A percentile compares a stretch with the other conserved stretches of the same genome.
Conservation (phyloP, 2,888 invertebrate species). For the Lochmaea capreae region DNA sequence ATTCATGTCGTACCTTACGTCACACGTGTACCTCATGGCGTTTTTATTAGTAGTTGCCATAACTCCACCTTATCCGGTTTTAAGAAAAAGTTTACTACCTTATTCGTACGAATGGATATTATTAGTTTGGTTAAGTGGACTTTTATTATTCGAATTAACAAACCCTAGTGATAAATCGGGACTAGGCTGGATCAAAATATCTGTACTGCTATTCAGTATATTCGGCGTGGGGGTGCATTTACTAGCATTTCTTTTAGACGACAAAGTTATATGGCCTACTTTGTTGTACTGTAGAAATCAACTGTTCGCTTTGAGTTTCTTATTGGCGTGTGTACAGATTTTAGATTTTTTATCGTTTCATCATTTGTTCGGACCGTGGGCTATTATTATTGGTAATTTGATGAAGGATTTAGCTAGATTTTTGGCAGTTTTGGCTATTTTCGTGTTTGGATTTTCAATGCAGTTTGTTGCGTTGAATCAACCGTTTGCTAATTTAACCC, state of each 20-base stretch:
- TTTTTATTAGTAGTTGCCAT: conserved; percentile 91
- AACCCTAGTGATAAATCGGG: conserved; percentile 98
- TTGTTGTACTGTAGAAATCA: conserved; percentile 96
- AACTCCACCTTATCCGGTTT: conserved; percentile 87
- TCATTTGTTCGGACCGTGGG: conserved; percentile 99
- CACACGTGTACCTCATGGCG: conserved; percentile 97
- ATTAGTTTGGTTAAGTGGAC: conserved; percentile 93
- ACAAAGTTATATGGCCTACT: conserved; percentile 82
- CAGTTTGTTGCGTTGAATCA: conserved; percentile 96
- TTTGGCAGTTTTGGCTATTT: conserved; percentile 96
- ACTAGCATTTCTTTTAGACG: conserved; percentile 77
- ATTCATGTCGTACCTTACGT: conserved; percentile 99
- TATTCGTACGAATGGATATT: conserved; percentile 98
- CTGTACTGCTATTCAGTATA: conserved; percentile 87
- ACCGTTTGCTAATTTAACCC: conserved; percentile 81
- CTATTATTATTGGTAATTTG: conserved; percentile 97
- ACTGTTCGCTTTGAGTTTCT: conserved; percentile 93
- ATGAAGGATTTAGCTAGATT: conserved; percentile 96
- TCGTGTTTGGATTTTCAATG: conserved; percentile 99
- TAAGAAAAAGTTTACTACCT: conserved; percentile 83
- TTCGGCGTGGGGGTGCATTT: conserved; percentile 92
- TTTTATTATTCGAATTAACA: conserved; percentile 94
- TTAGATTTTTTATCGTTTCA: conserved; percentile 98
- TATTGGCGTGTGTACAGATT: conserved; percentile 97
- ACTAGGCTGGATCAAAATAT: conserved; percentile 92